A percentile compares a stretch with the other conserved stretches of the same genome.
Evolutionary conservation across 2,797 vertebrate genomes (phyloP).

Genomic region (Mus minutoides): DNA sequence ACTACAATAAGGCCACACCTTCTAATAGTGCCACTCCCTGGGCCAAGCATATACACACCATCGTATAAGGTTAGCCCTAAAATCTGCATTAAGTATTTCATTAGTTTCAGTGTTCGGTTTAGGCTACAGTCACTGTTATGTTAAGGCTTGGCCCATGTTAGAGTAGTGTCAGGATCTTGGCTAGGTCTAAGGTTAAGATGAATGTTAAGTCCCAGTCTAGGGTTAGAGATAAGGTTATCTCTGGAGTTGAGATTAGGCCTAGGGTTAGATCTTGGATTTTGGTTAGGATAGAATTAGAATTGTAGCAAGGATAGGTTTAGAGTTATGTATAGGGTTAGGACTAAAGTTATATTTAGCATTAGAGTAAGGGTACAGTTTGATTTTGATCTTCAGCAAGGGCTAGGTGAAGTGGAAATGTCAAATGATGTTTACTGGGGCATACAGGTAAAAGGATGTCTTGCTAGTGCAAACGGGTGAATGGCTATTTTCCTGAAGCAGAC

Average conservation of each 20-base stretch:
- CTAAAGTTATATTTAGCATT: not conserved
- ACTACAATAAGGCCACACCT: too few species aligned
- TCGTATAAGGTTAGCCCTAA: not conserved
- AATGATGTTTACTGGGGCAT: too few species aligned
- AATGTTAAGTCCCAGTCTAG: not conserved
- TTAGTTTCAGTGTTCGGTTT: not conserved
- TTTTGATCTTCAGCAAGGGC: not conserved
- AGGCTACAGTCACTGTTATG: not conserved
- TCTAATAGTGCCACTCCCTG: too few species aligned
- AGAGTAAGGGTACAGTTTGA: not conserved
- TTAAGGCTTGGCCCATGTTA: not conserved
- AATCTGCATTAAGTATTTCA: not conserved
- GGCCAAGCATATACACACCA: too few species aligned
- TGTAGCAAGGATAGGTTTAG: not conserved
- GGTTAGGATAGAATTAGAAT: not conserved
- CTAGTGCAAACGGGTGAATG: too few species aligned
- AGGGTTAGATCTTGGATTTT: not conserved
- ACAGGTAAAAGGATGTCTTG: too few species aligned
- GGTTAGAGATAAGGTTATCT: not conserved
- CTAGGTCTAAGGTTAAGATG: not conserved
- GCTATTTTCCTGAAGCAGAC: too few species aligned
- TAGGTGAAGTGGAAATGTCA: too few species aligned
- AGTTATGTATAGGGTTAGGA: not conserved
- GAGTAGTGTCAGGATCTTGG: not conserved
- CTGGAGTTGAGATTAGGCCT: not conserved